phyloP scores from a whole-genome alignment of 2,113 vertebrate genomes.

The Strix uralensis region DNA sequence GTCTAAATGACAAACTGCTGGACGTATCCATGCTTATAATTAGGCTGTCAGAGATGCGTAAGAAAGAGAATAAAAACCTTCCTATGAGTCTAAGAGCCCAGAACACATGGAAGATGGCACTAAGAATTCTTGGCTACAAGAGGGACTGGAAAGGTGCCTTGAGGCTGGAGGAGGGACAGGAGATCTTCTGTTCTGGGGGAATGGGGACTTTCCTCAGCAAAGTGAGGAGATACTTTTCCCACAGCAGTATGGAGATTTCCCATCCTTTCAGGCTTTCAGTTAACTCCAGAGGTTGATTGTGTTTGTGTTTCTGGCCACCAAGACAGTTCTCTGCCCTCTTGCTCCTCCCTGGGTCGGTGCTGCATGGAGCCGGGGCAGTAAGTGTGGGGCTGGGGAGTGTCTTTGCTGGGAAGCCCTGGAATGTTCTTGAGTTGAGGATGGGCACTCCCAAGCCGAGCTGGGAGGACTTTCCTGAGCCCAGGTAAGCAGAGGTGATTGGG shows the following conservation, averaged over 20 bases:
- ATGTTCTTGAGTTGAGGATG: background rate
- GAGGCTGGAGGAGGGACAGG: background rate
- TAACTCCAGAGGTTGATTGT: too few species aligned
- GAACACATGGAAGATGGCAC: background rate
- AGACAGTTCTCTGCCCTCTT: background rate
- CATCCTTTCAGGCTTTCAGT: background rate
- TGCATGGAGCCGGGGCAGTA: rapidly evolving
- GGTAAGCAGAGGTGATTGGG: background rate
- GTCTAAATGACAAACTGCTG: background rate
- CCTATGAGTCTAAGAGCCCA: background rate
- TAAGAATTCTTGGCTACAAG: background rate
- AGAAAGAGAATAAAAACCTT: background rate
- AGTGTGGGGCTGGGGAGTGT: background rate
- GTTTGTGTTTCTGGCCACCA: background rate
- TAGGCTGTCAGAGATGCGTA: background rate
- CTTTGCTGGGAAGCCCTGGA: background rate
- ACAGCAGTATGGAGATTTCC: too few species aligned
- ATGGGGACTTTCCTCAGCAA: too few species aligned
- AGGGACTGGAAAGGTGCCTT: background rate
- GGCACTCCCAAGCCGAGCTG: background rate
- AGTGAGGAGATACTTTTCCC: background rate
- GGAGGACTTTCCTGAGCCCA: background rate
- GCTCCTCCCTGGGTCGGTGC: background rate
- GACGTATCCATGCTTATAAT: too few species aligned
- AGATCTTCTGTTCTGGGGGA: background rate